phyloP scores from a whole-genome alignment of 1,140 invertebrate genomes.

The Trachelipus rathkii region DNA sequence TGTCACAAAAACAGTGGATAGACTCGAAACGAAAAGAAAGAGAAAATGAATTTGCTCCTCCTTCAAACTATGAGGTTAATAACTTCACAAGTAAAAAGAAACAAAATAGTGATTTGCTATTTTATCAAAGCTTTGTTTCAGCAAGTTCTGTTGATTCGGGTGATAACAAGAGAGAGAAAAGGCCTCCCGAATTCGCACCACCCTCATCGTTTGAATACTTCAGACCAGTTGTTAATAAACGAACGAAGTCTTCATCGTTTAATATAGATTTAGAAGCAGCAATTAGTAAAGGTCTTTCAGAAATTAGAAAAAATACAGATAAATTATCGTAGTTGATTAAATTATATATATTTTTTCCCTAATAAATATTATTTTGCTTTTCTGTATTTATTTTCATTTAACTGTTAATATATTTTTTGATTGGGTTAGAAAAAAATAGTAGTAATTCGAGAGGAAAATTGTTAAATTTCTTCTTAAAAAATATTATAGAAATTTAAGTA shows the following conservation, averaged over 20 bases:
- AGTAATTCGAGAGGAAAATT: too few relatives aligned
- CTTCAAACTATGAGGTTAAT: neutral
- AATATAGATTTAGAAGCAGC: neutral
- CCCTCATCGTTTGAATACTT: neutral
- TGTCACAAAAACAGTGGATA: conserved; percentile 3
- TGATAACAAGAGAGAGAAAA: neutral
- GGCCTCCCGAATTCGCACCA: neutral
- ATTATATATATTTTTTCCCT: too few relatives aligned
- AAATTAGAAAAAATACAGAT: neutral
- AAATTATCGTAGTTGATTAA: too few relatives aligned
- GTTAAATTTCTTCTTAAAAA: too few relatives aligned
- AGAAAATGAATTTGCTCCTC: neutral
- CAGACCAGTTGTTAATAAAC: neutral
- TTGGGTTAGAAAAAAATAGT: too few relatives aligned
- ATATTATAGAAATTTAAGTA: too few relatives aligned
- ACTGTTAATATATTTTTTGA: too few relatives aligned
- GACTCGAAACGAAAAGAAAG: neutral
- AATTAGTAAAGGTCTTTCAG: neutral
- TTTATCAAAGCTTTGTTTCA: neutral
- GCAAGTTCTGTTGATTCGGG: neutral
- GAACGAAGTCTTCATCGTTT: neutral
- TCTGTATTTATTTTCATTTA: too few relatives aligned
- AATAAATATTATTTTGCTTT: too few relatives aligned
- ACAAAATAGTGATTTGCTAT: neutral
- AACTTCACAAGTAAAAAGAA: neutral